A percentile compares a stretch with the other conserved stretches of the same genome.
Conservation (phyloP, 2,888 invertebrate genomes). For the Biston betularia region DNA sequence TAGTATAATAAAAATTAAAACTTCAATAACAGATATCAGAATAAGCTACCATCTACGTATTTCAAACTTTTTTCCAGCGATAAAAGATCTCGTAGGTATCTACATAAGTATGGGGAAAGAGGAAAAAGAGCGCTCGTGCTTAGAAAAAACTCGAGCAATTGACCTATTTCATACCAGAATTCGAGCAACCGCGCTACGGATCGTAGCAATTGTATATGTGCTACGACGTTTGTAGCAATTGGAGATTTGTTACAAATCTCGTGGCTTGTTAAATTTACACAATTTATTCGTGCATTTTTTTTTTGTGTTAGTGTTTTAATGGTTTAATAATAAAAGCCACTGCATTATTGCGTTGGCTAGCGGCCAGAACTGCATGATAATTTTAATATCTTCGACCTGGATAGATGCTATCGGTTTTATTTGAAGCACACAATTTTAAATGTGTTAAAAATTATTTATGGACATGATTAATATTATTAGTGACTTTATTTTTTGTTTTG, state of each 20-base stretch:
- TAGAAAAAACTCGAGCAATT: slow-evolving; percentile 47
- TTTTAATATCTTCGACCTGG: slow-evolving; percentile 24
- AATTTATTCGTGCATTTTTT: slow-evolving; percentile 20
- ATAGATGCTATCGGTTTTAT: slow-evolving; percentile 26
- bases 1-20: slow-evolving; percentile 18
- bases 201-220: slow-evolving; percentile 24
- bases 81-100: slow-evolving; percentile 23
- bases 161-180: slow-evolving; percentile 46
- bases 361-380: slow-evolving; percentile 21
- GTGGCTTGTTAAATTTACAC: slow-evolving; percentile 19
- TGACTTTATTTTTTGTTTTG: no score
- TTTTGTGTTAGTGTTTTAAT: slow-evolving; percentile 13
- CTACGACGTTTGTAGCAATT: slow-evolving; percentile 21
- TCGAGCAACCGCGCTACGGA: slow-evolving; percentile 31
- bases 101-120: slow-evolving; percentile 38
- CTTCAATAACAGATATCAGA: slow-evolving; percentile 2
- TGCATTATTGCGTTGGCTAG: slow-evolving; percentile 25
- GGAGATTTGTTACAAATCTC: slow-evolving; percentile 7
- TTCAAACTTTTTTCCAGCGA: slow-evolving; percentile 19
- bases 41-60: slow-evolving; percentile 7
- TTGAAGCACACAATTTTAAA: slow-evolving; percentile 4
- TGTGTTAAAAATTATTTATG: not conserved
- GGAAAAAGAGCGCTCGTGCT: slow-evolving; percentile 35
- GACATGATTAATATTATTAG: not conserved
- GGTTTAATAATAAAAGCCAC: slow-evolving; percentile 12